Conservation (phyloP, 1,140 invertebrate species). For the Cyphomyrmex costatus region DNA sequence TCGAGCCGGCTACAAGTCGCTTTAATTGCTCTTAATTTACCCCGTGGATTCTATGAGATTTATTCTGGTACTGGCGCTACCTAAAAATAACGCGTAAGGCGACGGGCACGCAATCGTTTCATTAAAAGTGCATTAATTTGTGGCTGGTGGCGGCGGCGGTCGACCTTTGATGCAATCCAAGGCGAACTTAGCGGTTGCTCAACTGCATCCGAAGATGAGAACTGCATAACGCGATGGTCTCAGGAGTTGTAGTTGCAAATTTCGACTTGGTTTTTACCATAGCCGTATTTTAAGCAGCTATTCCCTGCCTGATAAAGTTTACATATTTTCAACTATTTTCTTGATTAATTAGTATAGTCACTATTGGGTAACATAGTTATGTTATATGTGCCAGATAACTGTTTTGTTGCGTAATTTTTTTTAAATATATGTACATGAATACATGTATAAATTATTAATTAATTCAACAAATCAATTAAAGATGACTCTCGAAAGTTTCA, state of each 20-base stretch:
- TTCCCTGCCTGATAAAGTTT: neutral
- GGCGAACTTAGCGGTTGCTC: slow-evolving; percentile 23
- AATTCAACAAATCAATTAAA: no score
- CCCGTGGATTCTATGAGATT: slow-evolving; percentile 78
- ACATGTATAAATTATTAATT: slow-evolving; percentile 24
- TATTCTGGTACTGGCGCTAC: slow-evolving; percentile 73
- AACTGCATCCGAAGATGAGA: slow-evolving; percentile 32
- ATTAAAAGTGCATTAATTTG: slow-evolving; percentile 68
- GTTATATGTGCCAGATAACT: neutral
- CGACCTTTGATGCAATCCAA: slow-evolving; percentile 39
- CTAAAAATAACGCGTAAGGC: slow-evolving; percentile 78
- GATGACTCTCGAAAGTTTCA: no score
- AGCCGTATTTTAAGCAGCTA: neutral
- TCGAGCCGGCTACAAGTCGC: slow-evolving; percentile 58
- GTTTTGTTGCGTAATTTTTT: neutral
- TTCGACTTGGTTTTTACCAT: slow-evolving; percentile 18
- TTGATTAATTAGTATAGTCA: slow-evolving; percentile 11
- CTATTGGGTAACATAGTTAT: slow-evolving; percentile 13
- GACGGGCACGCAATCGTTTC: slow-evolving; percentile 65
- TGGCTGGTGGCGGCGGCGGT: neutral
- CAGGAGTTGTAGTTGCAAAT: slow-evolving; percentile 4
- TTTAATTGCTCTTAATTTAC: slow-evolving; percentile 82
- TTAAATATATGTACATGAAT: neutral
- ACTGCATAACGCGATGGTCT: slow-evolving; percentile 36
- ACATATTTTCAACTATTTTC: slow-evolving; percentile 10